A percentile compares a stretch with the other conserved stretches of the same genome.
These are phyloP conservation scores for Stichodactyla mertensii DNA, from an alignment of 64 coral and sea anemone genomes.

Conservation along the genomic window DNA sequence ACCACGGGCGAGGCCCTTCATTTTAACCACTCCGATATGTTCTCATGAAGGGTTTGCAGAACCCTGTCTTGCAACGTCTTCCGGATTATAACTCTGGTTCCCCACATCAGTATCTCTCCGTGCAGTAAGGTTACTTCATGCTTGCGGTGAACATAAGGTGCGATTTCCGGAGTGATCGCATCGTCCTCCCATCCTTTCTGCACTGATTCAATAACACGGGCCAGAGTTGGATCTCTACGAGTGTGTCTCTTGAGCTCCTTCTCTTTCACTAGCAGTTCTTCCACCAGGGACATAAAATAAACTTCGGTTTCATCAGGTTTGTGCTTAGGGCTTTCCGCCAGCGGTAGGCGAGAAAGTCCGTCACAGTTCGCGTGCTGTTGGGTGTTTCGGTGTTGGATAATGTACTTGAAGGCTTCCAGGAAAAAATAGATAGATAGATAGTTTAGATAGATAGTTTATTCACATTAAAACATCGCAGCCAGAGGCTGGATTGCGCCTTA, in stretches of 20 bases:
- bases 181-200: conserved; percentile 1
- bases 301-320: conserved; percentile 18
- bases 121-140: not conserved
- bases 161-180: not conserved
- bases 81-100: not conserved
- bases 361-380: conserved; percentile 45
- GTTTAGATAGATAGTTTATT: too few relatives aligned
- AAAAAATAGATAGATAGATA: too few relatives aligned
- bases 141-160: conserved; percentile 3
- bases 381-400: conserved; percentile 7
- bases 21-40: conserved; percentile 7
- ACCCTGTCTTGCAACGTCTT: not conserved
- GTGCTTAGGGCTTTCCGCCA: not conserved
- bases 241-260: conserved; percentile 20
- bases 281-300: not conserved
- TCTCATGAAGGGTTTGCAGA: too few relatives aligned
- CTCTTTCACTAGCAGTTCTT: conserved; percentile 8
- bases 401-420: conserved; percentile 11
- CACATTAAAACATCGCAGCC: too few relatives aligned
- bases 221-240: conserved; percentile 29
- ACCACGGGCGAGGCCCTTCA: too few relatives aligned
- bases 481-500: too few relatives aligned
- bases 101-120: not conserved
- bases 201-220: conserved; percentile 30
- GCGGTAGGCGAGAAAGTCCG: not conserved